Evolutionary conservation across 2,888 invertebrate species (phyloP), one percentile per base, ranked within the genome.

Genomic region (Oxystoma pomonae): DNA sequence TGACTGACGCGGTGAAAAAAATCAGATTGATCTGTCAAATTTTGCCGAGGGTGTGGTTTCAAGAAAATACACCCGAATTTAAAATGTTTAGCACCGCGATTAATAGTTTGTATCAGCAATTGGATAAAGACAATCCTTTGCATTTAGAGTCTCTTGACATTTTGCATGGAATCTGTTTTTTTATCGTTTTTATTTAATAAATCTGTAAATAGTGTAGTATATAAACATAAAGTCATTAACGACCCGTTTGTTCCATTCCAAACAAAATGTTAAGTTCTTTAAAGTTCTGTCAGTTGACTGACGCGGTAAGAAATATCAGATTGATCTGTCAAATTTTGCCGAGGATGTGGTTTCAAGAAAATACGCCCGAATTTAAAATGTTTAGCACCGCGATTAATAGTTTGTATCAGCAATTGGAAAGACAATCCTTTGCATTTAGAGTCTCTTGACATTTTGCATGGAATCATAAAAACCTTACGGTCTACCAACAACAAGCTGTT

Each of bases 241-340:
- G 70, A 80, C 94, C 63, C 89, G 92, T 0, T 82, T 94, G 59
- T 66, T 88, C 90, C 0, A 80, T 94, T 22, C 81, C 94, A 2
- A 94, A 93, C 79, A 83, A 92, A 69, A 70, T 80, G 18, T 69
- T 80, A 55, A 78, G 77, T 58, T 78, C 78, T 16, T 70, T 80
- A 55, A 79, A 78, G 62, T 77, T 79, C 60, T 79, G 80, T 65
- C 66, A 74, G 60, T 62, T 85, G 53, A 79, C 80, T 20, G 85
- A 85, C 77, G 84, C 84, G 5, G 81, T 83, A 7, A 76, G 80
- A 57, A 85, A 85, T 75, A 81, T 82, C 1, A 81, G 82, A 61
- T 78, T 84, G 59, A 81, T 85, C 63, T 85, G 86, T 67, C 84
- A 85, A 68, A 87, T 87, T 55, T 77, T 88, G 65, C 88, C 88